Base-by-base conservation (phyloP, 1,140 invertebrate genomes). In the Pomacea maculata region DNA sequence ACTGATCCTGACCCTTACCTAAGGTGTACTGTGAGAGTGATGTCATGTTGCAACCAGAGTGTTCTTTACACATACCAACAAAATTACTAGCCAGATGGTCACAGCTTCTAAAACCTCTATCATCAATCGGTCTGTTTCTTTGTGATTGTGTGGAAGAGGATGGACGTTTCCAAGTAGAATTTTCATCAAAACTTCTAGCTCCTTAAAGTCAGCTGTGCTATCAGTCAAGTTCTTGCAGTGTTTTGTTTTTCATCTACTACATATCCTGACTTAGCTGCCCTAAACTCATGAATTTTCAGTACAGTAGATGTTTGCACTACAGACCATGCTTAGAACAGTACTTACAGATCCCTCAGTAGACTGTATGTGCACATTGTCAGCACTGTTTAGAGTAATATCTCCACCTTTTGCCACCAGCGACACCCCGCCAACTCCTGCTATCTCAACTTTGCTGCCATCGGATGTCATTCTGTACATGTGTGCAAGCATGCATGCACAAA, bases 361-460 rank as follows among this genome's bases (percentile, higher is more conserved):
- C 10, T 76, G 74, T 25, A 88, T 78, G 12, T 64, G 25, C 1
- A 88, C 81, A 34, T 83, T 80, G 45, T 87, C 79, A 6, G 70
- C 75, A 79, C 82, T 85, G 61, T 79, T 76, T 5, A 88, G 70
- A 1, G 78, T 80, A 9, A 87, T 79, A 34, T 87, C 79, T 10
- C 86, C 87, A 15, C 76, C 80, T 19, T 79, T 74, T 21, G 86
- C 82, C 45, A 79, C 64, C 10, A 87, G 34, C 0, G 75, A 68
- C 15, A 88, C 85, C 7, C 85, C 82, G 8, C 80, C 80, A n/a
- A 61, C 76, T 14, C 84, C 87, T 11, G 83, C 78, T 14, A 88
- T 71, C 34, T 84, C 78, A n/a, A 88, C 84, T 14, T 81, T 79
- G 76, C 85, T 86, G 25, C 80, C 82, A 2, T 84, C 81, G 1